Conservation (phyloP, 1,140 invertebrate genomes). For the Meloidogyne hapla region DNA sequence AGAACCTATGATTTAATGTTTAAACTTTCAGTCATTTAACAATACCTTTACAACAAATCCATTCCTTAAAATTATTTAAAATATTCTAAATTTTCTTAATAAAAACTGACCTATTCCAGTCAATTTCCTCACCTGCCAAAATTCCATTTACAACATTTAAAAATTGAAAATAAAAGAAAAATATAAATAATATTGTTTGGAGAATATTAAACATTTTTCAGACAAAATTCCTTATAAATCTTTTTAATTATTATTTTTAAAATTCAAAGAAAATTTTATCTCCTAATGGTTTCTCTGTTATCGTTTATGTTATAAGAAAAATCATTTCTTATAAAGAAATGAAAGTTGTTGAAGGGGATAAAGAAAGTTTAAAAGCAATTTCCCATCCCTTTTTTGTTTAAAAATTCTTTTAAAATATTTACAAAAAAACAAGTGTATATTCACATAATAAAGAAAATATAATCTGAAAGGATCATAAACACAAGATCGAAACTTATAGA, state of each 20-base stretch:
- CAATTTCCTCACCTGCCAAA: constrained; percentile 9
- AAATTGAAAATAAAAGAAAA: neutral
- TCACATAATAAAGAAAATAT: too few relatives aligned
- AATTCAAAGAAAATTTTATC: too few relatives aligned
- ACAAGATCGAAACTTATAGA: too few relatives aligned
- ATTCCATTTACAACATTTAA: neutral
- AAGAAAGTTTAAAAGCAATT: neutral
- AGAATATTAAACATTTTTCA: neutral
- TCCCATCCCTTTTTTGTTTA: neutral
- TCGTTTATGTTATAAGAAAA: neutral
- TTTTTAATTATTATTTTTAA: too few relatives aligned
- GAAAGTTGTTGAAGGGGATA: neutral
- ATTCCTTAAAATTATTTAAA: constrained; percentile 10
- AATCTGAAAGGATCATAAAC: too few relatives aligned
- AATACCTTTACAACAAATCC: constrained; percentile 26
- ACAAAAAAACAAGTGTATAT: too few relatives aligned
- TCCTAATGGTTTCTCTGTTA: too few relatives aligned
- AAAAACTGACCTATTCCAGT: neutral
- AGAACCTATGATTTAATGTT: constrained; percentile 12
- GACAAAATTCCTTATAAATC: too few relatives aligned
- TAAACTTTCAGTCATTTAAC: neutral
- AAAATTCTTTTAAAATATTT: too few relatives aligned
- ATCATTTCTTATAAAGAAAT: too few relatives aligned
- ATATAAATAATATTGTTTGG: neutral
- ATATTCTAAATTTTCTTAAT: neutral